Percentiles rank a stretch among this genome's conserved stretches.
These are phyloP conservation scores for Drosophila emarginata DNA, from an alignment of 2,888 invertebrate species.

Conservation along the genomic window DNA sequence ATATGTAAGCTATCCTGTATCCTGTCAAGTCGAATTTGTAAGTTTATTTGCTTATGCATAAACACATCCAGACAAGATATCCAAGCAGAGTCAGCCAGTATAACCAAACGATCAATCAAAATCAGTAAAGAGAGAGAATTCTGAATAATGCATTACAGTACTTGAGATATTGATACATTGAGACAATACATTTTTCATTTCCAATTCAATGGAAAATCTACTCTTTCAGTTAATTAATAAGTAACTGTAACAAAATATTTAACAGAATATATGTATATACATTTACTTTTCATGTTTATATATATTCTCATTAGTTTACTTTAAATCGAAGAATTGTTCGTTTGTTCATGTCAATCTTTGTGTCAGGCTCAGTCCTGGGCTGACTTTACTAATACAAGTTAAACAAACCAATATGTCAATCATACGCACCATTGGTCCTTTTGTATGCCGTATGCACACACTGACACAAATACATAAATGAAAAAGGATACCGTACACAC, in stretches of 20 bases:
- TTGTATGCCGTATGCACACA: conserved; percentile 23
- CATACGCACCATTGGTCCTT: conserved; percentile 58
- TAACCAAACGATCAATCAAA: conserved; percentile 43
- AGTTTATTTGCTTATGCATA: conserved; percentile 22
- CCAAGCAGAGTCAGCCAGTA: not conserved
- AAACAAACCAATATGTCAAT: conserved; percentile 54
- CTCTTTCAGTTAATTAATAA: not conserved
- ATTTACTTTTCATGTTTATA: no score
- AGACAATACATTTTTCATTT: not conserved
- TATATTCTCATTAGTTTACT: not conserved
- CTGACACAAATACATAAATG: not conserved
- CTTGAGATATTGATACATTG: not conserved
- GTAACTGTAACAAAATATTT: not conserved
- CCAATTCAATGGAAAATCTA: not conserved
- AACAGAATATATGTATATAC: not conserved
- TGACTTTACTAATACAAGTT: conserved; percentile 53
- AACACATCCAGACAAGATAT: conserved; percentile 5
- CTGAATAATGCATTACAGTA: not conserved
- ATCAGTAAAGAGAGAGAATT: not conserved
- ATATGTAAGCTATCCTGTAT: conserved; percentile 21
- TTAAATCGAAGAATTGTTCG: not conserved
- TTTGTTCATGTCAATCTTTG: not conserved
- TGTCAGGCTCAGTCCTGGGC: conserved; percentile 18
- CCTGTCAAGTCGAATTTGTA: conserved; percentile 11
- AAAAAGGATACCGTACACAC: conserved; percentile 1